Conservation (phyloP, 2,888 invertebrate species). For the Parthenolecanium corni region DNA sequence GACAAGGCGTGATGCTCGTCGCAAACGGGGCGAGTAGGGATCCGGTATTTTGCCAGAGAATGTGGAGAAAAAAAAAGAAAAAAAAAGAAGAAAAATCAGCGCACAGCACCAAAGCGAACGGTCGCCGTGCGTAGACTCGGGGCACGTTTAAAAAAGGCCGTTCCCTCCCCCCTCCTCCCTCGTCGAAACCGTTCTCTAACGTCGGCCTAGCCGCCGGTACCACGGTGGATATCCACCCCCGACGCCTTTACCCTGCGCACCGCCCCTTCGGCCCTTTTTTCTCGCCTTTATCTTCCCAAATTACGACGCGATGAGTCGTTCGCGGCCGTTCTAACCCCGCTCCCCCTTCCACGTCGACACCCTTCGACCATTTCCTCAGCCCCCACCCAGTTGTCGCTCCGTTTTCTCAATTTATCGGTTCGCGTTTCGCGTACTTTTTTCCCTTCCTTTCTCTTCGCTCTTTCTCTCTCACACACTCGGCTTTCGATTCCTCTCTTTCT, state of each 20-base stretch:
- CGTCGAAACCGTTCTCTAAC: background rate
- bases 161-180: background rate
- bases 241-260: too few relatives aligned
- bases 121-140: constrained; percentile 25
- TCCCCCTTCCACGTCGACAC: too few relatives aligned
- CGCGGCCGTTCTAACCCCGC: constrained; percentile 30
- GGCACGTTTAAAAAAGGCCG: constrained; percentile 25
- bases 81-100: too few relatives aligned
- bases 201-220: background rate
- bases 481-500: too few relatives aligned
- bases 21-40: background rate
- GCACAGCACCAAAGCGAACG: constrained; percentile 12
- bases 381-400: background rate
- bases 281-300: constrained; percentile 22
- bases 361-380: too few relatives aligned
- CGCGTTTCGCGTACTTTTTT: constrained; percentile 20
- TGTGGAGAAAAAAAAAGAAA: too few relatives aligned
- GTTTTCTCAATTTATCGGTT: constrained; percentile 28
- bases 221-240: background rate
- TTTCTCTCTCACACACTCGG: background rate
- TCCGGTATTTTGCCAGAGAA: background rate
- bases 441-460: background rate
- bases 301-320: constrained; percentile 34
- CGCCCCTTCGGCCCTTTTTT: too few relatives aligned
- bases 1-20: background rate